phyloP scores from a whole-genome alignment of 1,140 invertebrate genomes.

The Ostrea denselamellosa region DNA sequence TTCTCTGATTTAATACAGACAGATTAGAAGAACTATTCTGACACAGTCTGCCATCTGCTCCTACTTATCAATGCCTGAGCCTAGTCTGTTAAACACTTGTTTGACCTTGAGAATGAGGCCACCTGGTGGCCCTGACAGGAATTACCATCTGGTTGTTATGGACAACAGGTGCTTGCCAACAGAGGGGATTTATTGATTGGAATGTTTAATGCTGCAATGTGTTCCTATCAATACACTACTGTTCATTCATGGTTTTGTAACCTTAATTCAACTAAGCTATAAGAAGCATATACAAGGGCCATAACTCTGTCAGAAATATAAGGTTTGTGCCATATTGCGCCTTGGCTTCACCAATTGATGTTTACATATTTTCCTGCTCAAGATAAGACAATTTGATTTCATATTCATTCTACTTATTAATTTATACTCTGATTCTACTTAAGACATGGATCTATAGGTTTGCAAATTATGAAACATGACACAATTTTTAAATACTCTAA shows the following conservation, averaged over 20 bases:
- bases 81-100: constrained; percentile 29
- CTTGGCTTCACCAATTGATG: too few relatives aligned
- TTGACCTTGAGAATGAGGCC: constrained; percentile 34
- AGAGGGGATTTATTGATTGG: constrained; percentile 21
- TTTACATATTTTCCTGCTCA: too few relatives aligned
- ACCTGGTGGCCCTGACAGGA: constrained; percentile 32
- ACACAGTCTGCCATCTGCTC: constrained; percentile 41
- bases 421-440: too few relatives aligned
- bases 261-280: neutral
- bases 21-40: constrained; percentile 17
- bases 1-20: neutral
- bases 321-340: too few relatives aligned
- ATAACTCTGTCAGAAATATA: neutral
- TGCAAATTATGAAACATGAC: too few relatives aligned
- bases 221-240: constrained; percentile 26
- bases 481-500: too few relatives aligned
- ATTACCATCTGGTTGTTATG: constrained; percentile 31
- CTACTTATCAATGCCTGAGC: constrained; percentile 34
- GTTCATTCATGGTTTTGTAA: constrained; percentile 23
- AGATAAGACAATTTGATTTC: too few relatives aligned
- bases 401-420: too few relatives aligned
- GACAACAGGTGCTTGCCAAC: constrained; percentile 30
- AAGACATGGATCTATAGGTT: too few relatives aligned
- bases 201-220: constrained; percentile 25
- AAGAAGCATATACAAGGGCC: neutral